Percentiles rank a stretch among this genome's conserved stretches.
These are phyloP conservation scores for Machaerirhynchus nigripectus DNA, from an alignment of 2,113 vertebrate species.

Conservation along the genomic window DNA sequence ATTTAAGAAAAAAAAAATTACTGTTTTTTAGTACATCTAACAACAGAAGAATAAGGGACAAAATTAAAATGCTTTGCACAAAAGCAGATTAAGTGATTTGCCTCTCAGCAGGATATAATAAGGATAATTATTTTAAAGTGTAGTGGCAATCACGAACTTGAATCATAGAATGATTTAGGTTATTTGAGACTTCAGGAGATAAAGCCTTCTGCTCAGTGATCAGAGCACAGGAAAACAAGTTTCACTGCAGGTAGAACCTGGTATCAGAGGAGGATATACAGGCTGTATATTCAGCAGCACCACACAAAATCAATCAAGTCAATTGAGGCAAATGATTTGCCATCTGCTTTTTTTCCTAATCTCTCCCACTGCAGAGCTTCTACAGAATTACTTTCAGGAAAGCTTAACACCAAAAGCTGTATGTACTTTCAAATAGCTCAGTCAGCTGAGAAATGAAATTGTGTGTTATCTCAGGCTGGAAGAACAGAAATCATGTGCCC, in stretches of 20 bases:
- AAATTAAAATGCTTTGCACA: neutral
- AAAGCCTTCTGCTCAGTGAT: neutral
- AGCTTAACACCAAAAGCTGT: neutral
- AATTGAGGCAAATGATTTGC: neutral
- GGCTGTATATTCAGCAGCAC: neutral
- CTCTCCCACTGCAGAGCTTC: neutral
- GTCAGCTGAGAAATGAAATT: neutral
- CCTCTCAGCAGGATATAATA: neutral
- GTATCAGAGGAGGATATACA: neutral
- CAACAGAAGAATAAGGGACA: neutral
- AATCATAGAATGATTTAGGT: neutral
- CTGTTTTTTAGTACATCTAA: neutral
- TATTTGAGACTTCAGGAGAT: neutral
- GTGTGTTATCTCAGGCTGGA: neutral
- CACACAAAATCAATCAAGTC: neutral
- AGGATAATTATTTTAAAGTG: constrained; percentile 2
- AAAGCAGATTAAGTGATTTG: constrained; percentile 1
- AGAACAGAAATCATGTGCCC: neutral
- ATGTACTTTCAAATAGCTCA: neutral
- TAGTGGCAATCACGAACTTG: neutral
- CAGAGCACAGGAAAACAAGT: neutral
- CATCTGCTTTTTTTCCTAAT: neutral
- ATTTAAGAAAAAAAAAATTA: neutral
- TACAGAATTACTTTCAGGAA: neutral
- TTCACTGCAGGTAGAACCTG: neutral